Evolutionary conservation across 2,797 vertebrate species (phyloP), one percentile per base, ranked within the genome.

Genomic region (Takifugu rubripes): DNA sequence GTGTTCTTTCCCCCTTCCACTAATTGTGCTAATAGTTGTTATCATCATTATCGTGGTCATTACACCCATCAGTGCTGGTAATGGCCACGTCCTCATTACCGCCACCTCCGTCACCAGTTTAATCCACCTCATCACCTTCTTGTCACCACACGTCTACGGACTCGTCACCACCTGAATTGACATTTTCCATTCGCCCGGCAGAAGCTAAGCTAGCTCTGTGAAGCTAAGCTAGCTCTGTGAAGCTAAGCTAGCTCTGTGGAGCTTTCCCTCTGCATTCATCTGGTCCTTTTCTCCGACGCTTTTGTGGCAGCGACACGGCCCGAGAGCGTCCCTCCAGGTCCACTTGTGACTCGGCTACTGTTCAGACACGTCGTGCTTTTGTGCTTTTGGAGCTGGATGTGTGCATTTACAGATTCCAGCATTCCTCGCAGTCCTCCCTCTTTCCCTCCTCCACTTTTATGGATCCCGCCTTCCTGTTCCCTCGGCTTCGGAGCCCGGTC

Each of bases 311-410:
- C 64, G 55, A 78, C 71, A 85, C 86, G 49, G 74, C 68, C 36
- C 4, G 10, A 40, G 36, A 40, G 36, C 80, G 88, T 77, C 36
- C 78, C 76, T 79, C 75, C 66, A 77, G 64, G 72, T 54, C 64
- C 51, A 55, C 67, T 72, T 60, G 56, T 66, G 77, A 72, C 83
- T 87, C 43, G 67, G 65, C 75, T 74, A 81, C 77, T 90, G 91
- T 88, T 89, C 84, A 89, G 89, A 88, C 92, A 90, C 70, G 91
- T 88, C 68, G 54, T 70, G 47, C 61, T 85, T 82, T 88, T 84
- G 78, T 72, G 51, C 74, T 64, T 21, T 75, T 66, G 52, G 49
- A 77, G 87, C 63, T 79, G 74, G 72, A 89, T 85, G 77, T 83
- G 62, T 73, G 84, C 76, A 84, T 89, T 81, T 79, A 77, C 78